Conservation (phyloP, 2,113 vertebrate genomes). For the Martes martes region DNA sequence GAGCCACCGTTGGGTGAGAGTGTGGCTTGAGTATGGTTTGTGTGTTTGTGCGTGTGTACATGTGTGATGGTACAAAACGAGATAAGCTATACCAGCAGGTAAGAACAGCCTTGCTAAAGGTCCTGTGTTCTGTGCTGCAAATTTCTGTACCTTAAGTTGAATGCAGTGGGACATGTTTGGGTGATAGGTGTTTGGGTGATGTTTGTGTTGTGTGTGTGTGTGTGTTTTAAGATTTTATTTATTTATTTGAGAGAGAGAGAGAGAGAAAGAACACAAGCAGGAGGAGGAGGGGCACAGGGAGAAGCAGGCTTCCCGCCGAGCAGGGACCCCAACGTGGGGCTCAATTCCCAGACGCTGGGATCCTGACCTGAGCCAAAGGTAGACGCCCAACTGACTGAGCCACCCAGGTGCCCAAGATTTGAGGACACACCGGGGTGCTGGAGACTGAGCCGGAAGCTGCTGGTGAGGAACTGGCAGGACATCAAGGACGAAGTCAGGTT, state of each 20-base stretch:
- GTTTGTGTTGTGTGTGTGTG: not conserved
- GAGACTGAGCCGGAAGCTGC: not conserved
- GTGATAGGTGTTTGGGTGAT: not conserved
- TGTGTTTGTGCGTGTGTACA: accelerated
- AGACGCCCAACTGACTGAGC: not conserved
- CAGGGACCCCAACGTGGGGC: too few relatives aligned
- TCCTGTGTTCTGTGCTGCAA: not conserved
- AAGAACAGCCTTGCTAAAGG: not conserved
- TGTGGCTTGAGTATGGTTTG: not conserved
- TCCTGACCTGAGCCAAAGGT: not conserved
- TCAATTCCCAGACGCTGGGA: not conserved
- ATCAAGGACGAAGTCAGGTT: not conserved
- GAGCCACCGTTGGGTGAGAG: not conserved
- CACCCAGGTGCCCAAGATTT: not conserved
- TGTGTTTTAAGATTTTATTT: not conserved
- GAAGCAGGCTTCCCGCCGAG: not conserved
- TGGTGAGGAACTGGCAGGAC: not conserved
- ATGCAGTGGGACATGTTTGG: not conserved
- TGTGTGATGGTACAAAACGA: not conserved
- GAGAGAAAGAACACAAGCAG: not conserved
- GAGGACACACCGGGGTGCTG: not conserved
- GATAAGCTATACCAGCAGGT: not conserved
- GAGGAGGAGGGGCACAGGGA: not conserved
- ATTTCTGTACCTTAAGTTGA: not conserved
- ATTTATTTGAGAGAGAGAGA: not conserved